A percentile compares a stretch with the other conserved stretches of the same genome.
These are phyloP conservation scores for Papilio xuthus DNA, from an alignment of 1,140 invertebrate genomes.

Conservation along the genomic window DNA sequence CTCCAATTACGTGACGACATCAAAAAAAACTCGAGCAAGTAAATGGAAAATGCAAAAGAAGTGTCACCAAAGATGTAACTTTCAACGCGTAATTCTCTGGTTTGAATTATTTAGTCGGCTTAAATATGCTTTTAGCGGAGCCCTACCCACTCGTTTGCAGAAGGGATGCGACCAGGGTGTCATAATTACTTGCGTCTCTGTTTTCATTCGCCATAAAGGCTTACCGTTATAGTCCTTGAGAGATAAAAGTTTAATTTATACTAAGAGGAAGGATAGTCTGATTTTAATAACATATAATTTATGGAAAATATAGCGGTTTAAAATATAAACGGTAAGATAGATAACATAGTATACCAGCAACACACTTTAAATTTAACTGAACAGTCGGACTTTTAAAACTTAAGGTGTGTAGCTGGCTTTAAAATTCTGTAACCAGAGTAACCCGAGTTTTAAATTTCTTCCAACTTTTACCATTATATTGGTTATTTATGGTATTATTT, in stretches of 20 bases:
- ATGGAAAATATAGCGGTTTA: too few species aligned
- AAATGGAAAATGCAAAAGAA: slow-evolving; percentile 13
- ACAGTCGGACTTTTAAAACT: too few species aligned
- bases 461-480: too few species aligned
- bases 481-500: too few species aligned
- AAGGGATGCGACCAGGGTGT: slow-evolving; percentile 20
- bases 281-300: neutral
- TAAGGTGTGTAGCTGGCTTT: too few species aligned
- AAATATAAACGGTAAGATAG: too few species aligned
- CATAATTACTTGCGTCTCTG: slow-evolving; percentile 28
- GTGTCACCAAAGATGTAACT: slow-evolving; percentile 13
- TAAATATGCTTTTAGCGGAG: slow-evolving; percentile 29
- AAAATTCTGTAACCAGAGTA: too few species aligned
- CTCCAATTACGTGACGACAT: neutral
- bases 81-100: slow-evolving; percentile 25
- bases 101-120: slow-evolving; percentile 30
- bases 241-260: slow-evolving; percentile 7
- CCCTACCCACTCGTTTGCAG: slow-evolving; percentile 19
- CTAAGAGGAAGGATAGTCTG: neutral
- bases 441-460: too few species aligned
- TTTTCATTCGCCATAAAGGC: neutral
- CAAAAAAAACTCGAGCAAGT: neutral
- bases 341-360: too few species aligned
- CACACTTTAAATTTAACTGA: too few species aligned
- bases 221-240: neutral